phyloP scores from a whole-genome alignment of 2,888 invertebrate genomes.

The Synergus laeviventris region DNA sequence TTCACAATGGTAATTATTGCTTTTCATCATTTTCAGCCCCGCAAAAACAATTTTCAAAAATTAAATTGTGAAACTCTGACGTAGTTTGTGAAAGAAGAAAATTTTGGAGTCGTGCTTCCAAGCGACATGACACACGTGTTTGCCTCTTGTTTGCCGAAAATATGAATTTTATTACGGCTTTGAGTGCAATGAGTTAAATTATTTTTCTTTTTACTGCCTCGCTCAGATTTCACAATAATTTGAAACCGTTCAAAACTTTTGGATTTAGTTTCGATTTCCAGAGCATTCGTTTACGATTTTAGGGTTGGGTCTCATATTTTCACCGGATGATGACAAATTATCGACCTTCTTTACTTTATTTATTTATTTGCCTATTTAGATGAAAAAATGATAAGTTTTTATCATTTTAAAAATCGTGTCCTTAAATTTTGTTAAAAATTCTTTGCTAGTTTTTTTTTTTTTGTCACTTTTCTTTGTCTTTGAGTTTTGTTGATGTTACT shows the following conservation, averaged over 20 bases:
- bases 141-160: neutral
- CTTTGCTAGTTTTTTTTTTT: too few relatives aligned
- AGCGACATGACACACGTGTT: conserved; percentile 16
- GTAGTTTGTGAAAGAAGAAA: neutral
- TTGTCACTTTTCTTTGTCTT: too few relatives aligned
- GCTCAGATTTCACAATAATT: neutral
- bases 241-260: neutral
- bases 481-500: too few relatives aligned
- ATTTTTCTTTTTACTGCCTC: neutral
- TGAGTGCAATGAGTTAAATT: neutral
- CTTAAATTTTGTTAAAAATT: too few relatives aligned
- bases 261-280: too few relatives aligned
- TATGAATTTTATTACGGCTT: neutral
- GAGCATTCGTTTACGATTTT: neutral
- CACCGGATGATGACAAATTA: neutral
- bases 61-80: neutral
- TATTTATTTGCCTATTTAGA: neutral
- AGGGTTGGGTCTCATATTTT: neutral
- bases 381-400: neutral
- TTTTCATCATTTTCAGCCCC: neutral
- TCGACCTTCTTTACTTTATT: neutral
- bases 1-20: conserved; percentile 20
- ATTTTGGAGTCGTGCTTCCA: conserved; percentile 3
- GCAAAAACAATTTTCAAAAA: neutral
- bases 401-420: too few relatives aligned